Conservation (phyloP, 2,113 vertebrate genomes). For the Heterotilapia buettikoferi region DNA sequence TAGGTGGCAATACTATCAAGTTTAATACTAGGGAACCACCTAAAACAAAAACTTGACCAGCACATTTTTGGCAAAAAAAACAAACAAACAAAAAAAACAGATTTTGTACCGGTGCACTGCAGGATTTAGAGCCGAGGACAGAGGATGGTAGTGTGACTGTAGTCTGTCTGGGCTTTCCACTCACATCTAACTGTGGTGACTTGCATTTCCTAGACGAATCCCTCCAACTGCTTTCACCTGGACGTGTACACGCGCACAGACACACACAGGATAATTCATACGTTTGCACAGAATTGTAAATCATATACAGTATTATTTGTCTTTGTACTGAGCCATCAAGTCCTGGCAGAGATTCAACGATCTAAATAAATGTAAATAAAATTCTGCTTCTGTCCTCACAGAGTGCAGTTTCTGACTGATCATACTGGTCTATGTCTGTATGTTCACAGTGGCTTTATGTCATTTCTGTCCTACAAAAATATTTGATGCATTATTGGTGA, state of each 20-base stretch:
- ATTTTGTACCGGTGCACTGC: conserved; percentile 64
- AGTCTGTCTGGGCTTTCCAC: conserved; percentile 71
- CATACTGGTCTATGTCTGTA: neutral
- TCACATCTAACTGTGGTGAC: conserved; percentile 63
- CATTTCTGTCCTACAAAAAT: neutral
- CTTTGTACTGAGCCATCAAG: neutral
- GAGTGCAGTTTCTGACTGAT: neutral
- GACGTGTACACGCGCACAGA: neutral
- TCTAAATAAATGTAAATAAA: neutral
- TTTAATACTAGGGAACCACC: neutral
- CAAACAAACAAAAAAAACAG: neutral
- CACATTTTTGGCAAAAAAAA: neutral
- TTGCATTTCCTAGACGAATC: neutral
- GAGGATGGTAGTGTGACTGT: conserved; percentile 72
- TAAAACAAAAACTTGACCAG: neutral
- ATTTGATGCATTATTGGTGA: neutral
- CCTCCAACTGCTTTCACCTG: conserved; percentile 28
- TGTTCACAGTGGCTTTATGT: neutral
- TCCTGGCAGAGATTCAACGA: neutral
- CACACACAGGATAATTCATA: neutral
- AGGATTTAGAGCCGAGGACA: conserved; percentile 67
- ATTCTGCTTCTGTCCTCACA: neutral
- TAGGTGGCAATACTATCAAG: neutral
- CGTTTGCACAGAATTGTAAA: neutral
- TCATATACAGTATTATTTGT: neutral